A percentile compares a stretch with the other conserved stretches of the same genome.
phyloP scores from a whole-genome alignment of 2,113 vertebrate species.

The Vidua chalybeata region DNA sequence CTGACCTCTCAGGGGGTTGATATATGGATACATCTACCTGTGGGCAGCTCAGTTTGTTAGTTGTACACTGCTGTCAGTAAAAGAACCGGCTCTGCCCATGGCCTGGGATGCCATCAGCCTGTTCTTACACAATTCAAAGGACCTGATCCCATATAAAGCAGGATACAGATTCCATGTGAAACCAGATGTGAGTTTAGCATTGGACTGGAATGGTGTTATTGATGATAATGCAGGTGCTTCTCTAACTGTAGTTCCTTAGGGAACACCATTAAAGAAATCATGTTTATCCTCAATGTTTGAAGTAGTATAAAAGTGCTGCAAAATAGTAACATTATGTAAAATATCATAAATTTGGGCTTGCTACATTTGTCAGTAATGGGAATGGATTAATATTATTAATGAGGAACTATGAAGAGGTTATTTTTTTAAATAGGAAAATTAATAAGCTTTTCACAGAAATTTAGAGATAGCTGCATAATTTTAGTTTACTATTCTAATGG shows the following conservation, averaged over 20 bases:
- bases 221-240: neutral
- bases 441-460: neutral
- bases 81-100: neutral
- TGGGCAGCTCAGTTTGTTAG: neutral
- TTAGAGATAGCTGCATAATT: neutral
- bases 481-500: neutral
- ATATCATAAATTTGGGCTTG: neutral
- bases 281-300: neutral
- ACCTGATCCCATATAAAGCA: neutral
- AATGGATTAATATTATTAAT: neutral
- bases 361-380: neutral
- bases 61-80: accelerated
- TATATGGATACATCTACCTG: neutral
- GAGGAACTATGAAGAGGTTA: neutral
- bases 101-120: neutral
- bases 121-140: neutral
- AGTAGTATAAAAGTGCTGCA: neutral
- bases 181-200: neutral
- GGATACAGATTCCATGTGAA: neutral
- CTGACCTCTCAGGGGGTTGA: neutral
- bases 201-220: neutral
- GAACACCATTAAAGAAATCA: neutral
- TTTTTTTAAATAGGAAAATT: neutral
- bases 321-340: neutral
- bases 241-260: neutral